These are phyloP conservation scores for Druceiella hillmani DNA, from an alignment of 2,888 invertebrate genomes.

Conservation along the genomic window DNA sequence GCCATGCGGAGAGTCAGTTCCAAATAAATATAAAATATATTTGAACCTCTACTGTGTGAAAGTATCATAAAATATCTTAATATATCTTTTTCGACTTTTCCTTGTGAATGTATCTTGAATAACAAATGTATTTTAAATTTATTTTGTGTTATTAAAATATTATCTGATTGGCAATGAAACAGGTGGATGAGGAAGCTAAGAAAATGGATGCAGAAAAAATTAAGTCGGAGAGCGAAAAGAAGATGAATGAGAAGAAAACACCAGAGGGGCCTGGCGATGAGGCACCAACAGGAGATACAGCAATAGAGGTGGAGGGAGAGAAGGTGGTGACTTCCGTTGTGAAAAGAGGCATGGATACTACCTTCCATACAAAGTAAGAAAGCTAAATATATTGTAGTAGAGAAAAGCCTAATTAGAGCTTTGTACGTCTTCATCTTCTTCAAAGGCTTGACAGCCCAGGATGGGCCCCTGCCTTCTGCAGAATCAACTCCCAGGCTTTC, in stretches of 20 bases:
- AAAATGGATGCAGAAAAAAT: conserved; percentile 43
- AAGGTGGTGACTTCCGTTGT: conserved; percentile 60
- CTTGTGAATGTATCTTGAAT: too few species aligned
- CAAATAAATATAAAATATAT: too few species aligned
- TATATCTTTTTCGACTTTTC: too few species aligned
- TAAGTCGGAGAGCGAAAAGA: conserved; percentile 40
- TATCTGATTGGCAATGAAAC: too few species aligned
- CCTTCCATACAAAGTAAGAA: conserved; percentile 67
- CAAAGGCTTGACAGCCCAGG: too few species aligned
- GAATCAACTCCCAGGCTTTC: too few species aligned
- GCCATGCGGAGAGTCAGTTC: too few species aligned
- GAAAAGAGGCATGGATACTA: conserved; percentile 64
- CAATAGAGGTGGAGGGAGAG: conserved; percentile 72
- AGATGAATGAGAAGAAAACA: conserved; percentile 41
- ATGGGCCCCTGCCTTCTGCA: too few species aligned
- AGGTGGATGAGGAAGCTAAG: conserved; percentile 31
- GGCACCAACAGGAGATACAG: conserved; percentile 43
- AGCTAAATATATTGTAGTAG: neutral
- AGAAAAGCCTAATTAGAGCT: neutral
- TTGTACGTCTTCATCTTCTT: conserved; percentile 8
- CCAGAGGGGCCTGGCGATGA: conserved; percentile 38
- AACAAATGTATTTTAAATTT: too few species aligned
- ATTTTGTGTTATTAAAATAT: too few species aligned
- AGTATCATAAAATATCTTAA: too few species aligned
- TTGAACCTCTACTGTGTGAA: too few species aligned